These are phyloP conservation scores for Haemorhous mexicanus DNA, from an alignment of 2,113 vertebrate species.

Conservation along the genomic window DNA sequence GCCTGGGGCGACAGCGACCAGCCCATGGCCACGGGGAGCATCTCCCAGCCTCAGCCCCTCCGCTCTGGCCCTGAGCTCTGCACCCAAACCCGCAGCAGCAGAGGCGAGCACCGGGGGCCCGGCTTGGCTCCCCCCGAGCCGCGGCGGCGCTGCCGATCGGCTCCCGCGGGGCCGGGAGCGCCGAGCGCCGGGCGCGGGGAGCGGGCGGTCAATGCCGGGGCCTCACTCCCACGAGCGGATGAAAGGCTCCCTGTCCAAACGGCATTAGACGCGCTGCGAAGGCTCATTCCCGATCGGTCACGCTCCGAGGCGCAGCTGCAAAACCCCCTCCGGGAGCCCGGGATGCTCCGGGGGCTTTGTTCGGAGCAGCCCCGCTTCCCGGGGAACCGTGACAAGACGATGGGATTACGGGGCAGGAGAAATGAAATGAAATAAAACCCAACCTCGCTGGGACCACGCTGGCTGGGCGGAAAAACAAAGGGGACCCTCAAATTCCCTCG, in stretches of 20 bases:
- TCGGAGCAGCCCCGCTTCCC: slow-evolving; percentile 25
- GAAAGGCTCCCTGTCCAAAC: slow-evolving; percentile 67
- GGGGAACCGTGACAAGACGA: slow-evolving; percentile 61
- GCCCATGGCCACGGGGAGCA: rapidly evolving
- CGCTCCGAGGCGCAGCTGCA: slow-evolving; percentile 68
- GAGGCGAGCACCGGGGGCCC: rapidly evolving
- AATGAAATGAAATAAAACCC: background rate
- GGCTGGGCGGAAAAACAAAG: background rate
- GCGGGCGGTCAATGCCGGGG: slow-evolving; percentile 6
- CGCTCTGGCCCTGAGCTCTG: background rate
- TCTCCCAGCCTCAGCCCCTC: background rate
- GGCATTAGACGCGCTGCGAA: slow-evolving; percentile 63
- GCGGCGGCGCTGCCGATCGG: rapidly evolving
- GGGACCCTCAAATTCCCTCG: rapidly evolving
- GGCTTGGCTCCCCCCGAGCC: rapidly evolving
- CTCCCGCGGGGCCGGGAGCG: background rate
- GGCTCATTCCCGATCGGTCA: slow-evolving; percentile 74
- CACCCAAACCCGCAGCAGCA: rapidly evolving
- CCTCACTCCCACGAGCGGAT: slow-evolving; percentile 62
- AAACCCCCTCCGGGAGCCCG: slow-evolving; percentile 32
- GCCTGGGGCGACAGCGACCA: rapidly evolving
- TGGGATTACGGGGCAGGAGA: slow-evolving; percentile 58
- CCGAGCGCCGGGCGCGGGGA: slow-evolving; percentile 51
- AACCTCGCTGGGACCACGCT: background rate
- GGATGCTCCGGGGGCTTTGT: slow-evolving; percentile 64